Evolutionary conservation across 2,113 vertebrate genomes (phyloP), one percentile per base, ranked within the genome.

Genomic region (Pachycephala philippinensis): DNA sequence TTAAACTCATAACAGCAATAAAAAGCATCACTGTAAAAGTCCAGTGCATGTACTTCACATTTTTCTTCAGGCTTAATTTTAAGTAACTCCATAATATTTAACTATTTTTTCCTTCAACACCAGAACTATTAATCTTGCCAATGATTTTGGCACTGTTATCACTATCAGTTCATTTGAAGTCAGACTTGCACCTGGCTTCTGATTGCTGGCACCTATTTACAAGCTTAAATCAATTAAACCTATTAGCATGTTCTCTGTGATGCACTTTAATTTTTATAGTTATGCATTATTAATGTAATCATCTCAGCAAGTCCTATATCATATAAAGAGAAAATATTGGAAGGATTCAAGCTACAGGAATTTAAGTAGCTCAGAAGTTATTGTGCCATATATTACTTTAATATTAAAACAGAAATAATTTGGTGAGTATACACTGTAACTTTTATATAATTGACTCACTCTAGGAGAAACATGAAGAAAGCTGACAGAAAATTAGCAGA

Each of bases 281-380:
- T 87, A 97, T 98, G 96, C 96, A 98, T 98, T 98, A 98, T 98
- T 98, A 98, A 98, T 98, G 97, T 44, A 98, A 98, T 98, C 97
- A 98, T 95, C 82, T 79, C 23, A 15, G 83, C 54, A 83, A 96
- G 81, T 52, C 72, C 77, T 75, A 77, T 54, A 92, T 70, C 7
- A 20, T 90, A 95, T 42, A 64, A 96, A 78, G 72, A 94, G 50
- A 52, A 96, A 97, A 97, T 92, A 28, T 39, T 78, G 16, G 90
- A 97, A 95, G n/a, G 28, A 61, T 85, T 91, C 45, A 87, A 37
- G 20, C 54, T 59, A 85, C 35, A 97, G 69, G 88, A 94, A 56
- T 39, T 90, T 95, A 97, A 96, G 94, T 94, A 83, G 57, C 42
- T 83, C 53, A 85, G 71, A 91, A 76, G 53, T 64, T 95, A 77